A percentile compares a stretch with the other conserved stretches of the same genome.
These are phyloP conservation scores for Sorex maritimensis DNA, from an alignment of 2,797 vertebrate species.

Conservation along the genomic window DNA sequence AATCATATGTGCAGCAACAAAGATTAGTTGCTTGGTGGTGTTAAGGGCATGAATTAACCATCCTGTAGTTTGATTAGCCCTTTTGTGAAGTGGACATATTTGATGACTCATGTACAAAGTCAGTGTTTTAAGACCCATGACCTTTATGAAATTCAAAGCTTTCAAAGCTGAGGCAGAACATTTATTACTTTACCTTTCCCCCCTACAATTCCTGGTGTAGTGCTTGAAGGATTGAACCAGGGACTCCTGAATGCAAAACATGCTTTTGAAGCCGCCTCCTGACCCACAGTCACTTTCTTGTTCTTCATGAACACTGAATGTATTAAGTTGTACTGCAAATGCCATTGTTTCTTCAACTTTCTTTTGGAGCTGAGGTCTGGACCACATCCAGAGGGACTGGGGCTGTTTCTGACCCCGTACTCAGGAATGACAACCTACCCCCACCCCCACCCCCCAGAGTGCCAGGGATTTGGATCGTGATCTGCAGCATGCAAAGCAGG, in stretches of 20 bases:
- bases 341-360: constrained; percentile 21
- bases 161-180: constrained; percentile 9
- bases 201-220: too few relatives aligned
- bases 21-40: background rate
- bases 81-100: constrained; percentile 2
- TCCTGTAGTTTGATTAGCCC: background rate
- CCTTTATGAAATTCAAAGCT: constrained; percentile 56
- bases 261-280: too few relatives aligned
- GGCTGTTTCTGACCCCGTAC: too few relatives aligned
- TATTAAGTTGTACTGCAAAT: constrained; percentile 1
- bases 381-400: too few relatives aligned
- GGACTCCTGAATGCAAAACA: too few relatives aligned
- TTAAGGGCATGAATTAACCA: background rate
- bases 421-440: too few relatives aligned
- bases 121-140: constrained; percentile 6
- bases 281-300: background rate
- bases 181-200: constrained; percentile 2
- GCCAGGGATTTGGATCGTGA: too few relatives aligned
- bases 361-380: too few relatives aligned
- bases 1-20: background rate
- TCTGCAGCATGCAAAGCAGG: too few relatives aligned
- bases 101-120: background rate
- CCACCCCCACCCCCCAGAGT: too few relatives aligned
- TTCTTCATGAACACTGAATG: background rate
- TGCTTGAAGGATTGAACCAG: too few relatives aligned